Evolutionary conservation across 2,797 vertebrate genomes (phyloP).

Genomic region (Gambelia wislizenii): DNA sequence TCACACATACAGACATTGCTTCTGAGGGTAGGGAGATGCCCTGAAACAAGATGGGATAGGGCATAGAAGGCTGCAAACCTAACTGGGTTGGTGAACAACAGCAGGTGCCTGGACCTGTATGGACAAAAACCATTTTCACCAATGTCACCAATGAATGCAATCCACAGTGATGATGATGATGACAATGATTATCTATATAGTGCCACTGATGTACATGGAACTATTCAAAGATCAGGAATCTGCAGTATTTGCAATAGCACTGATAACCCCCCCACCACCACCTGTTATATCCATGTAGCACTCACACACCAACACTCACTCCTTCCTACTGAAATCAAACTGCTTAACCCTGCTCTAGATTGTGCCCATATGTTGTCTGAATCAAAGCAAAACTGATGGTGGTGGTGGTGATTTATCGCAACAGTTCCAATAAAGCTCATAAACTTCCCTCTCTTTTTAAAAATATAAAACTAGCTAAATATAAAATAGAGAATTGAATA

Average conservation of each 20-base stretch:
- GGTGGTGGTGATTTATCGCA: slow-evolving; percentile 60
- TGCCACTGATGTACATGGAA: no score
- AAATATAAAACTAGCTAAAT: background rate
- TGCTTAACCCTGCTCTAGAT: background rate
- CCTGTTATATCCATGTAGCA: background rate
- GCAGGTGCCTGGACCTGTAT: background rate
- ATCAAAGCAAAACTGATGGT: slow-evolving; percentile 7
- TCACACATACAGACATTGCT: background rate
- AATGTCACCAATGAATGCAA: background rate
- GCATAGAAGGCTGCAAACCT: background rate
- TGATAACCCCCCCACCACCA: background rate
- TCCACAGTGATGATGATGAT: background rate
- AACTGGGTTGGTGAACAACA: no score
- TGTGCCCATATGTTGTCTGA: background rate
- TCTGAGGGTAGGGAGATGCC: background rate
- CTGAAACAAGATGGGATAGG: background rate
- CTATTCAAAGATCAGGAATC: background rate
- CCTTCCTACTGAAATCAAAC: background rate
- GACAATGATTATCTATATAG: no score
- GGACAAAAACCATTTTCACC: background rate
- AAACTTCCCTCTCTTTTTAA: slow-evolving; percentile 58
- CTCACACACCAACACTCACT: background rate
- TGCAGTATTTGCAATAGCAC: background rate
- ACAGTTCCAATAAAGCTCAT: slow-evolving; percentile 51
- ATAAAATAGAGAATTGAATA: slow-evolving; percentile 55